These are phyloP conservation scores for Catostylus mosaicus DNA, from an alignment of 30 jellyfish, hydroid and myxozoan species.

Conservation along the genomic window DNA sequence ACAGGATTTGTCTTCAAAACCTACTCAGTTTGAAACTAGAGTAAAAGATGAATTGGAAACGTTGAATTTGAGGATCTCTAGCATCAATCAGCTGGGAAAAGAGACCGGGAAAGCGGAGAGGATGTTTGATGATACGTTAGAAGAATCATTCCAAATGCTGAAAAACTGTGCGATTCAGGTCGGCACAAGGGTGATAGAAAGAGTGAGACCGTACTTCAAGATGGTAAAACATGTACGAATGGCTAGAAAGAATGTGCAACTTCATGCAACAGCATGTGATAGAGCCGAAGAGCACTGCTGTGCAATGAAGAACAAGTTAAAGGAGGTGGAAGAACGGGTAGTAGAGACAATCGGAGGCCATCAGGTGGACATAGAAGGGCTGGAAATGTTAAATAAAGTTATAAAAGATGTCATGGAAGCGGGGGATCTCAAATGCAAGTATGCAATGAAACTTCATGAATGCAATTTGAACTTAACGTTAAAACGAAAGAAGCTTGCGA, in stretches of 20 bases:
- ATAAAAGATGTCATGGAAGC: conserved; percentile 6
- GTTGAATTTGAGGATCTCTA: conserved; percentile 3
- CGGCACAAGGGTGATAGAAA: not conserved
- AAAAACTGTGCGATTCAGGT: conserved; percentile 11
- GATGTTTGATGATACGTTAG: not conserved
- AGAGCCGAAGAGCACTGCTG: not conserved
- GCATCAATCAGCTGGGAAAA: conserved; percentile 19
- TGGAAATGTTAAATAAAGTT: conserved; percentile 20
- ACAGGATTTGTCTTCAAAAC: not conserved
- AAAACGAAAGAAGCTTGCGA: not conserved
- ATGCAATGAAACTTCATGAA: not conserved
- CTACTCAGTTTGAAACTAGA: not conserved
- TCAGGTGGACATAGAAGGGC: conserved; percentile 7
- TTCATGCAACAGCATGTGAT: not conserved
- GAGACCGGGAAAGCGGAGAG: conserved; percentile 22
- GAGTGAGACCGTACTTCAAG: conserved; percentile 37
- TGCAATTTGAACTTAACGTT: not conserved
- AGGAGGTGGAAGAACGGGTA: not conserved
- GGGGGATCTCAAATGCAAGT: not conserved
- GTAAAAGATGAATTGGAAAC: conserved; percentile 18
- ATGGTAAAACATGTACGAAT: not conserved
- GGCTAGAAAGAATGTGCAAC: not conserved
- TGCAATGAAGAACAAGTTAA: conserved; percentile 2
- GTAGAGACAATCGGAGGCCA: not conserved
- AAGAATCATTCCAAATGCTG: conserved; percentile 1